phyloP scores from a whole-genome alignment of 2,888 invertebrate genomes.

The Melinopterus prodromus region DNA sequence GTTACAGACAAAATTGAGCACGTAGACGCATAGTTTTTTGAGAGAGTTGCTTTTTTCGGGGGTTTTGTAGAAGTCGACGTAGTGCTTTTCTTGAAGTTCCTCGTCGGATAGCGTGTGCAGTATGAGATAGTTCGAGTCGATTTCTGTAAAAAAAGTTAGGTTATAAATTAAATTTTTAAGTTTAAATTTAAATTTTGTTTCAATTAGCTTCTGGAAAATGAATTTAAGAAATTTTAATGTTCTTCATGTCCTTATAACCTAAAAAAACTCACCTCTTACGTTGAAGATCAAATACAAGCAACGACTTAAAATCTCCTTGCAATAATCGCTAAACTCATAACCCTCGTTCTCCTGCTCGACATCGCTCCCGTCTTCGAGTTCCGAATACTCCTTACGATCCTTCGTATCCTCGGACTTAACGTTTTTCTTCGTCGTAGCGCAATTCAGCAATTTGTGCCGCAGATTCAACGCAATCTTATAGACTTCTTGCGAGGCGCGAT shows the following conservation, averaged over 20 bases:
- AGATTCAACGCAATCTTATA: slow-evolving; percentile 52
- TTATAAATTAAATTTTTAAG: too few relatives aligned
- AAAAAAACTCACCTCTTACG: slow-evolving; percentile 57
- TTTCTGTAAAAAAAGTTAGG: slow-evolving; percentile 34
- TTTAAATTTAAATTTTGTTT: too few relatives aligned
- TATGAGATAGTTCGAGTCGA: slow-evolving; percentile 41
- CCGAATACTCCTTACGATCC: slow-evolving; percentile 31
- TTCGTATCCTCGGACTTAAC: slow-evolving; percentile 14
- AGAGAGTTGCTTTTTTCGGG: slow-evolving; percentile 47
- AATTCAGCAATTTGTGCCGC: slow-evolving; percentile 52
- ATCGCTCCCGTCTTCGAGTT: slow-evolving; percentile 36
- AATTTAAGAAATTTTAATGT: too few relatives aligned
- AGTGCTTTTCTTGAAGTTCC: slow-evolving; percentile 53
- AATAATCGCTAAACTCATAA: slow-evolving; percentile 52
- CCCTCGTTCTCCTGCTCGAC: slow-evolving; percentile 43
- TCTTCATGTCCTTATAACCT: too few relatives aligned
- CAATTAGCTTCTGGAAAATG: too few relatives aligned
- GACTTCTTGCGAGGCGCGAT: slow-evolving; percentile 54
- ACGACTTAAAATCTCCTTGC: slow-evolving; percentile 60
- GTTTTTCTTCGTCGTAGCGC: slow-evolving; percentile 25
- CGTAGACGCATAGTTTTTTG: slow-evolving; percentile 50
- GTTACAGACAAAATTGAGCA: slow-evolving; percentile 55
- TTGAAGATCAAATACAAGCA: slow-evolving; percentile 63
- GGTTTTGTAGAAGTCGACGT: slow-evolving; percentile 55
- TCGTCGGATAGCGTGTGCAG: slow-evolving; percentile 47